Evolutionary conservation across 2,113 vertebrate species (phyloP).

Genomic region (Alligator mississippiensis): DNA sequence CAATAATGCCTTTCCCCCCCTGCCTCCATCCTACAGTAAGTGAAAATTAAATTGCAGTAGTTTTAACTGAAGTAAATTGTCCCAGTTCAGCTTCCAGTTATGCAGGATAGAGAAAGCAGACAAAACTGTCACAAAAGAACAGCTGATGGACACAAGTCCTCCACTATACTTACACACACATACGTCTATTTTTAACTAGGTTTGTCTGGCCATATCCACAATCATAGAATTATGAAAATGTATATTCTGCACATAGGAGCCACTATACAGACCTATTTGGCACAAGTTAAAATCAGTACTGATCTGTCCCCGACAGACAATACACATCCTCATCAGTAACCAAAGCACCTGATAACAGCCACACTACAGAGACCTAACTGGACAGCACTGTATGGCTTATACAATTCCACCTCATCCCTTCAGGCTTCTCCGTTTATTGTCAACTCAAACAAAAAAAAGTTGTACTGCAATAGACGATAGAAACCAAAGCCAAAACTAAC

Average conservation of each 20-base stretch:
- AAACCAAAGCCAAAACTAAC: not conserved
- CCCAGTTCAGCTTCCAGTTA: no score
- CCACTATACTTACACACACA: no score
- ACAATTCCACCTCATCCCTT: not conserved
- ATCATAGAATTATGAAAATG: not conserved
- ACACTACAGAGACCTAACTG: not conserved
- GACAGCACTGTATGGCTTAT: not conserved
- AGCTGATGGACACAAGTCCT: no score
- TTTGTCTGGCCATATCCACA: no score
- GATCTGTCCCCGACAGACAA: not conserved
- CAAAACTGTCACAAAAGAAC: no score
- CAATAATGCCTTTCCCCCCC: no score
- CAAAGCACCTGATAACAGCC: not conserved
- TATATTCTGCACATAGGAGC: not conserved
- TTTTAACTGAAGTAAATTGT: no score
- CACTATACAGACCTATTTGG: not conserved
- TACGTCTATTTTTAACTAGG: no score
- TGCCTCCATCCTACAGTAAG: no score
- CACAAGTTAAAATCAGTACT: not conserved
- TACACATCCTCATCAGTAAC: not conserved
- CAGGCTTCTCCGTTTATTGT: not conserved
- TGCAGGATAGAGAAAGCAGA: no score
- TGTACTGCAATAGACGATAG: not conserved
- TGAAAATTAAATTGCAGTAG: no score
- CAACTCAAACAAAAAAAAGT: fast-evolving